Evolutionary conservation across 2,888 invertebrate species (phyloP).

Genomic region (Drosophila kanekoi): DNA sequence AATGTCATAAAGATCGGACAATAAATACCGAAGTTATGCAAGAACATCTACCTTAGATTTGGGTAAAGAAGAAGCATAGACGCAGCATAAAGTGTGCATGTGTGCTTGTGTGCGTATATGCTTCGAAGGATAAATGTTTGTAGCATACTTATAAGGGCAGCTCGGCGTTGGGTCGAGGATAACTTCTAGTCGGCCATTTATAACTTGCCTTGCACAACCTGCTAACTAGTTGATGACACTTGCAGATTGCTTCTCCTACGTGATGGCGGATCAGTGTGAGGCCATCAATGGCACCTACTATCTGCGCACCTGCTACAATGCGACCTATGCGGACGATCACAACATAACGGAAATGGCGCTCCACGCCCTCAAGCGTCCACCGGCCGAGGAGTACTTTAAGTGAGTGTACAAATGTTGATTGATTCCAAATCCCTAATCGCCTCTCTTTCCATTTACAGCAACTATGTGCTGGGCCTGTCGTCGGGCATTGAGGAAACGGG

Average conservation of each 20-base stretch:
- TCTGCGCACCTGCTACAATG: slow-evolving; percentile 87
- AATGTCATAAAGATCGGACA: too few species aligned
- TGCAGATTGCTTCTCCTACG: slow-evolving; percentile 89
- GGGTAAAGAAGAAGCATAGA: too few species aligned
- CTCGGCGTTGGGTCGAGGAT: too few species aligned
- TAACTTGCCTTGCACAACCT: slow-evolving; percentile 14
- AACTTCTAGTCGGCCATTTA: too few species aligned
- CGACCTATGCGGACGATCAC: slow-evolving; percentile 86
- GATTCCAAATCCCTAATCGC: not conserved
- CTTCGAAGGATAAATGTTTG: too few species aligned
- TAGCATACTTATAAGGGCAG: too few species aligned
- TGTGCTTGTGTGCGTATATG: too few species aligned
- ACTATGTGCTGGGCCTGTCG: slow-evolving; percentile 87
- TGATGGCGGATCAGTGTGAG: slow-evolving; percentile 88
- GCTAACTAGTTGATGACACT: slow-evolving; percentile 47
- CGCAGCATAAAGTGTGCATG: too few species aligned
- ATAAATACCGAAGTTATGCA: too few species aligned
- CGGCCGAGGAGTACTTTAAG: slow-evolving; percentile 91
- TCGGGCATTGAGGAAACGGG: slow-evolving; percentile 90
- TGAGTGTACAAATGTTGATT: slow-evolving; percentile 81
- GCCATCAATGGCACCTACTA: slow-evolving; percentile 88
- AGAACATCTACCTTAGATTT: too few species aligned
- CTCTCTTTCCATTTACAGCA: slow-evolving; percentile 83
- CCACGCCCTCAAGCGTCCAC: slow-evolving; percentile 87
- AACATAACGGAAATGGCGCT: slow-evolving; percentile 87